Percentiles rank a stretch among this genome's conserved stretches.
phyloP scores from a whole-genome alignment of 2,888 invertebrate genomes.

The Machimus rusticus region DNA sequence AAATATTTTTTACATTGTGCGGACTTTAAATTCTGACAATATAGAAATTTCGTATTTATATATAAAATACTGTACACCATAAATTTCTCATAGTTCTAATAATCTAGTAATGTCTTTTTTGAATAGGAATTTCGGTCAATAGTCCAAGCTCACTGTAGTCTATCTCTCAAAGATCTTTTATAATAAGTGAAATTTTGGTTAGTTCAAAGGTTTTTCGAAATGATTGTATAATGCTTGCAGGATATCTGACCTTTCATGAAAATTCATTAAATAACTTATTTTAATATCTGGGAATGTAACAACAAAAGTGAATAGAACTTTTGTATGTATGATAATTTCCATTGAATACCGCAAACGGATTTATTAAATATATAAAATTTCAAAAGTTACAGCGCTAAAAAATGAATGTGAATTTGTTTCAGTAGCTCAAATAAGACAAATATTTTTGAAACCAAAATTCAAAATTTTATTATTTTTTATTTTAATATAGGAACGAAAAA shows the following conservation, averaged over 20 bases:
- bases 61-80: conserved; percentile 52
- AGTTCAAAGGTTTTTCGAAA: neutral
- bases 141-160: conserved; percentile 51
- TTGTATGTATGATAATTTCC: neutral
- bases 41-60: conserved; percentile 48
- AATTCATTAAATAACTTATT: neutral
- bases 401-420: neutral
- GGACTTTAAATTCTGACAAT: conserved; percentile 36
- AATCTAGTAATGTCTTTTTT: conserved; percentile 52
- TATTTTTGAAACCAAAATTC: too few species aligned
- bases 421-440: too few species aligned
- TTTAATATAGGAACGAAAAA: too few species aligned
- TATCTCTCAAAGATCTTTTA: conserved; percentile 21
- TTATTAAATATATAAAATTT: neutral
- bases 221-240: neutral
- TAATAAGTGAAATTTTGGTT: neutral
- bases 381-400: neutral
- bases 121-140: conserved; percentile 52
- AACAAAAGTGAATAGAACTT: neutral
- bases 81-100: conserved; percentile 47
- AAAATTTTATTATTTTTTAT: too few species aligned
- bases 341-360: neutral
- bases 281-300: neutral
- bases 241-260: neutral
- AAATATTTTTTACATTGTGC: conserved; percentile 43